These are phyloP conservation scores for Amblyjoppa fuscipennis DNA, from an alignment of 2,888 invertebrate species.

Conservation along the genomic window DNA sequence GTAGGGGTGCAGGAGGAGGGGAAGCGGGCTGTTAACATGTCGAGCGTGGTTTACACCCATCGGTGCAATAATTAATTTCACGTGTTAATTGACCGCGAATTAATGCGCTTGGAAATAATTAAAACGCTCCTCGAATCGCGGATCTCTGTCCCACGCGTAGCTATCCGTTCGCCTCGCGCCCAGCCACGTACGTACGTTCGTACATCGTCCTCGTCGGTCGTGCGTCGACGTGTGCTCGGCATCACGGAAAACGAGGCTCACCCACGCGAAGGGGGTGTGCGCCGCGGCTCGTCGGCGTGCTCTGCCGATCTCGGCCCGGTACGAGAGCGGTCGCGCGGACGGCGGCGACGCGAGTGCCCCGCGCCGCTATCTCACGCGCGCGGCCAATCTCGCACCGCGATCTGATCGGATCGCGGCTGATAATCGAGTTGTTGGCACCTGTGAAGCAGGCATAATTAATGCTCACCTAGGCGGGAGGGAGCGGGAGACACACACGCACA, in stretches of 20 bases:
- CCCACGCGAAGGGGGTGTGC: conserved; percentile 64
- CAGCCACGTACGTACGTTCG: background rate
- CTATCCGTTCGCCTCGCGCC: background rate
- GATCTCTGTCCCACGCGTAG: conserved; percentile 31
- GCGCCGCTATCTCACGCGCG: conserved; percentile 56
- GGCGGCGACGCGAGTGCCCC: conserved; percentile 23
- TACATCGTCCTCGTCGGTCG: conserved; percentile 19
- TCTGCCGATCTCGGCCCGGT: background rate
- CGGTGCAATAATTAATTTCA: conserved; percentile 40
- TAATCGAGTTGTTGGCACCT: conserved; percentile 84
- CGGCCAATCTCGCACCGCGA: conserved; percentile 77
- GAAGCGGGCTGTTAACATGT: background rate
- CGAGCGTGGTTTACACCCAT: conserved; percentile 17
- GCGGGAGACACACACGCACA: background rate
- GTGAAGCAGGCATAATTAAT: conserved; percentile 83
- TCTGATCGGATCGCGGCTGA: conserved; percentile 82
- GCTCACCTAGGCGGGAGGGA: conserved; percentile 65
- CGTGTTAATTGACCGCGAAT: conserved; percentile 38
- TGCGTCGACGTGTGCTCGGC: conserved; percentile 46
- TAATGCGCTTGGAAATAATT: conserved; percentile 42
- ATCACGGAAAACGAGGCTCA: conserved; percentile 61
- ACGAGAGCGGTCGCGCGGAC: background rate
- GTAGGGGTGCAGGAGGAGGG: no score
- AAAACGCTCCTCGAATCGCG: conserved; percentile 22
- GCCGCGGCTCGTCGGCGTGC: background rate